Evolutionary conservation across 2,888 invertebrate species (phyloP).

Genomic region (Drosophila kokeensis): DNA sequence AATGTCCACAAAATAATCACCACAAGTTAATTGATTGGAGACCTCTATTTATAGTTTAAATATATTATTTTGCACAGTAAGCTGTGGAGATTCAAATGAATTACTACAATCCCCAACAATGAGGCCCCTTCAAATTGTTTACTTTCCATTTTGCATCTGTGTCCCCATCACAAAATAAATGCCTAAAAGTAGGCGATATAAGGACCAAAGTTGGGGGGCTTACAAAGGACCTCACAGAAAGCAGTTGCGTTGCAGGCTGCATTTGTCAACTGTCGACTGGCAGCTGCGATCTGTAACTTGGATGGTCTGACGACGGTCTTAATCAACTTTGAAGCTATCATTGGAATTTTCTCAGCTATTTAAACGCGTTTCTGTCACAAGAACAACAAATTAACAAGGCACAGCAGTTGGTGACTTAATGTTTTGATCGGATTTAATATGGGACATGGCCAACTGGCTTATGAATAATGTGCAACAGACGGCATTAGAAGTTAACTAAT

Average conservation of each 20-base stretch:
- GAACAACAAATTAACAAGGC: not conserved
- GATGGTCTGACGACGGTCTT: not conserved
- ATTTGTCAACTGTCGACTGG: not conserved
- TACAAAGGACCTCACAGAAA: not conserved
- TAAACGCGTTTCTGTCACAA: not conserved
- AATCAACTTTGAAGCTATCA: not conserved
- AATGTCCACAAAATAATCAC: not conserved
- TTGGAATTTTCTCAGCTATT: not conserved
- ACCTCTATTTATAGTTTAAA: not conserved
- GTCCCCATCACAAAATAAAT: not conserved
- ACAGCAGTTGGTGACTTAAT: not conserved
- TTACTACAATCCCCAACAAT: not conserved
- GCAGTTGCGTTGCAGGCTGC: not conserved
- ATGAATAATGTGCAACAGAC: conserved; percentile 44
- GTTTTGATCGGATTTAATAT: not conserved
- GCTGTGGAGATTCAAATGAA: not conserved
- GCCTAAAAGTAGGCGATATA: not conserved
- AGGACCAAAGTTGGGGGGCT: not conserved
- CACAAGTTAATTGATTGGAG: not conserved
- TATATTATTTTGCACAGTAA: not conserved
- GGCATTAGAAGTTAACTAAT: conserved; percentile 45
- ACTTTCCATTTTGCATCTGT: not conserved
- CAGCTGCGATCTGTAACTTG: no score
- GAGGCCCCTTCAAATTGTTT: not conserved
- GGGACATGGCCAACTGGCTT: conserved; percentile 17